These are phyloP conservation scores for Tachypleus tridentatus DNA, from an alignment of 1,140 invertebrate genomes.

Conservation along the genomic window DNA sequence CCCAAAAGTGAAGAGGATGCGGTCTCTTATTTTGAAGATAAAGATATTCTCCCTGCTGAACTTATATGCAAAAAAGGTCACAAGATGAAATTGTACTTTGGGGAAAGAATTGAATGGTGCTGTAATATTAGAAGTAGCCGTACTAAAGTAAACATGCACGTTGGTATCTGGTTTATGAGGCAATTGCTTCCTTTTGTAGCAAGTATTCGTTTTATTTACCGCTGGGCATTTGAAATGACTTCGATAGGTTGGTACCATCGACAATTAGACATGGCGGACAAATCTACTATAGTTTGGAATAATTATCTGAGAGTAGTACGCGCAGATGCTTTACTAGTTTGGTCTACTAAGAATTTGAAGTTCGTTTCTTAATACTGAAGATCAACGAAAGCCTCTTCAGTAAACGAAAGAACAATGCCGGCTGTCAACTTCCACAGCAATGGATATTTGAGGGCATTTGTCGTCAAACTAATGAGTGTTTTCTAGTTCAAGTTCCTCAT, in stretches of 20 bases:
- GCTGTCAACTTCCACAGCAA: conserved; percentile 12
- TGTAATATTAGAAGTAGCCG: no score
- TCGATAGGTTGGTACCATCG: conserved; percentile 7
- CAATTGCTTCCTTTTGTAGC: background rate
- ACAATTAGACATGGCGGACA: conserved; percentile 1
- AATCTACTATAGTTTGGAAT: conserved; percentile 8
- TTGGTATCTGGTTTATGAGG: no score
- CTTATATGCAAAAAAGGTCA: no score
- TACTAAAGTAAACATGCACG: no score
- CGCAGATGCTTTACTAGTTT: background rate
- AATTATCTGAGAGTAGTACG: conserved; percentile 7
- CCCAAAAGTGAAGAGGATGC: no score
- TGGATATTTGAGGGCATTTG: conserved; percentile 18
- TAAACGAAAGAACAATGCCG: conserved; percentile 14
- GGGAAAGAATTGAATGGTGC: no score
- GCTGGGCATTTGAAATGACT: conserved; percentile 6
- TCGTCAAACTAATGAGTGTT: conserved; percentile 12
- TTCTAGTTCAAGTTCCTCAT: conserved; percentile 8
- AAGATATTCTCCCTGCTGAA: no score
- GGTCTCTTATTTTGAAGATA: no score
- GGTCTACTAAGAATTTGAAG: no score
- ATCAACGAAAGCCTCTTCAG: conserved; percentile 8
- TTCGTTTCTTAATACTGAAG: no score
- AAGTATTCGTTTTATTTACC: conserved; percentile 7
- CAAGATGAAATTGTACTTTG: no score